Evolutionary conservation across 2,888 invertebrate genomes (phyloP).

Genomic region (Drosophila melanosoma): DNA sequence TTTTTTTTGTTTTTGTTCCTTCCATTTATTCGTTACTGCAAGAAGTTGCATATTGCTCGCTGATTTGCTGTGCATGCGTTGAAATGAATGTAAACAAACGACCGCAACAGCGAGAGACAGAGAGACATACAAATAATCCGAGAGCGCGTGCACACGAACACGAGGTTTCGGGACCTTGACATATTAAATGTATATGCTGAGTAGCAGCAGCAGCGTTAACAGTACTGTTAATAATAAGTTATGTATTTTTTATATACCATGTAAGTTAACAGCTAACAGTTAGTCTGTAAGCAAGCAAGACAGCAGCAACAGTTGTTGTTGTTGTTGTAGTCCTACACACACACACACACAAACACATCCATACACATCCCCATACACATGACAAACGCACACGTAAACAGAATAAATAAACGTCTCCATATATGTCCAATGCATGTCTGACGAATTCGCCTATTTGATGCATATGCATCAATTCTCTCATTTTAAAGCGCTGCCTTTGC

Average conservation of each 20-base stretch:
- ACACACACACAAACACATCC: constrained; percentile 5
- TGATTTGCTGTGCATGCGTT: constrained; percentile 27
- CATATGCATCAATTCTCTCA: constrained; percentile 27
- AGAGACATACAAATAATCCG: neutral
- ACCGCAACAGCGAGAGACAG: constrained; percentile 2
- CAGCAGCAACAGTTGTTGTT: constrained; percentile 61
- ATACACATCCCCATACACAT: neutral
- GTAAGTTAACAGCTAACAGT: constrained; percentile 36
- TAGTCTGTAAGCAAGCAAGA: constrained; percentile 21
- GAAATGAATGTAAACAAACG: constrained; percentile 56
- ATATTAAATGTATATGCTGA: constrained; percentile 24
- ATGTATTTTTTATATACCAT: constrained; percentile 41
- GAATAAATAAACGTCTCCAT: constrained; percentile 1
- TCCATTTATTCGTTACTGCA: neutral
- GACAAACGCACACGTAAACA: neutral
- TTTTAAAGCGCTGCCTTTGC: constrained; percentile 27
- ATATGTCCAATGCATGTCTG: constrained; percentile 65
- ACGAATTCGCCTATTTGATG: constrained; percentile 44
- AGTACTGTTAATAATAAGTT: constrained; percentile 52
- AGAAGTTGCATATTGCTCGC: constrained; percentile 37
- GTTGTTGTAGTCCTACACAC: constrained; percentile 36
- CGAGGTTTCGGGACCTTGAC: constrained; percentile 73
- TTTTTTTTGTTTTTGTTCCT: neutral
- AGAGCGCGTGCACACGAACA: neutral
- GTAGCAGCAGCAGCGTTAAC: constrained; percentile 12